Evolutionary conservation across 2,888 invertebrate species (phyloP).

Genomic region (Heteropelma amictum): DNA sequence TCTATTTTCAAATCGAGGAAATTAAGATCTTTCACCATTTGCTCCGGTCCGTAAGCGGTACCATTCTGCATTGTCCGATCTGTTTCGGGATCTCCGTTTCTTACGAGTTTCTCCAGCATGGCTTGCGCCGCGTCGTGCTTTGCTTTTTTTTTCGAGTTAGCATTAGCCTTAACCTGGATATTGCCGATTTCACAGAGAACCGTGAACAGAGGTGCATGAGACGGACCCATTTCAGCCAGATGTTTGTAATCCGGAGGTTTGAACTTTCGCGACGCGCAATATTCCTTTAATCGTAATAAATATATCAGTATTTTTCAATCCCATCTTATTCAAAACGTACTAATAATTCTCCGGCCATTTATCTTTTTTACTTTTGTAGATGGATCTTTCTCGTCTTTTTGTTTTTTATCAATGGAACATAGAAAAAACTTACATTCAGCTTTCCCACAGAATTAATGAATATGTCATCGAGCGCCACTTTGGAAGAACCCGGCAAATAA

Average conservation of each 20-base stretch:
- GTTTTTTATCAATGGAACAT: neutral
- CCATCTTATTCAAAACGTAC: neutral
- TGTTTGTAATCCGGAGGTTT: slow-evolving; percentile 13
- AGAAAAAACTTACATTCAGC: slow-evolving; percentile 27
- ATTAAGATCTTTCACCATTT: neutral
- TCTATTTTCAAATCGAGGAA: slow-evolving; percentile 5
- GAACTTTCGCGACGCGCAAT: neutral
- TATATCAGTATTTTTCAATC: neutral
- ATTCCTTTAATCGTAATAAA: slow-evolving; percentile 21
- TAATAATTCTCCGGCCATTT: no score
- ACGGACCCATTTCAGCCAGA: slow-evolving; percentile 3
- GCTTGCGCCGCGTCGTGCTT: slow-evolving; percentile 44
- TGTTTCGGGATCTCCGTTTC: neutral
- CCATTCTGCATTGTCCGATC: neutral
- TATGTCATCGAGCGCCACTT: neutral
- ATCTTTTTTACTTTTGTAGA: neutral
- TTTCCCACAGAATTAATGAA: slow-evolving; percentile 48
- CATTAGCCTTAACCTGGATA: neutral
- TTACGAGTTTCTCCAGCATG: slow-evolving; percentile 28
- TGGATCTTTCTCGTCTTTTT: neutral
- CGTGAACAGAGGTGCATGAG: slow-evolving; percentile 33
- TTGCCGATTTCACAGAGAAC: slow-evolving; percentile 22
- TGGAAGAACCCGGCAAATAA: neutral
- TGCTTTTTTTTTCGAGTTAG: slow-evolving; percentile 43
- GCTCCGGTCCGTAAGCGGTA: no score